A percentile compares a stretch with the other conserved stretches of the same genome.
These are phyloP conservation scores for Drosophila anomelani DNA, from an alignment of 2,888 invertebrate species.

Conservation along the genomic window DNA sequence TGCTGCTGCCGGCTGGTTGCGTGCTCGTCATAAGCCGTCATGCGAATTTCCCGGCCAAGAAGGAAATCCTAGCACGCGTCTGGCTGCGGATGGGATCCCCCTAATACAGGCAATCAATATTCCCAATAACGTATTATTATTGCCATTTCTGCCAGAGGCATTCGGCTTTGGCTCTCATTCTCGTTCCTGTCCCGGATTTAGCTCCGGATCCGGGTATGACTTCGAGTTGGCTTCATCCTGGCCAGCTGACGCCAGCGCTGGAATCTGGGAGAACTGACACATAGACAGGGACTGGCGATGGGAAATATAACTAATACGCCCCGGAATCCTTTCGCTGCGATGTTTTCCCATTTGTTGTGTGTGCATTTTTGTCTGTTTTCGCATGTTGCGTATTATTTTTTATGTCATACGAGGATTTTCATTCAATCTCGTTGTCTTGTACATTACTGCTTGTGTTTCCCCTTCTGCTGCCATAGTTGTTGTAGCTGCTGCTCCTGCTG, in stretches of 20 bases:
- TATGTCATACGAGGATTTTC: conserved; percentile 63
- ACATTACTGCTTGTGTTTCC: conserved; percentile 30
- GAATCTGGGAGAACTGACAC: conserved; percentile 46
- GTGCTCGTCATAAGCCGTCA: conserved; percentile 43
- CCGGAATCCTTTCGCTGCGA: conserved; percentile 59
- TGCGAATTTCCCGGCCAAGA: conserved; percentile 34
- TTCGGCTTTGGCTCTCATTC: conserved; percentile 24
- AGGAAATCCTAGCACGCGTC: conserved; percentile 32
- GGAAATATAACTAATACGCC: conserved; percentile 65
- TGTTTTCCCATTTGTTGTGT: conserved; percentile 50
- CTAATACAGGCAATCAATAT: conserved; percentile 65
- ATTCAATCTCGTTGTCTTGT: conserved; percentile 65
- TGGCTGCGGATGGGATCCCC: conserved; percentile 6
- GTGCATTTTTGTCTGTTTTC: conserved; percentile 43
- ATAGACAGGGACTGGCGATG: conserved; percentile 22
- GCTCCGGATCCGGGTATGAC: conserved; percentile 39
- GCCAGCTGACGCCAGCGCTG: conserved; percentile 38
- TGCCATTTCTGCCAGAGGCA: conserved; percentile 47
- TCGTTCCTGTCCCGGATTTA: conserved; percentile 20
- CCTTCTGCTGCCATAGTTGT: conserved; percentile 14
- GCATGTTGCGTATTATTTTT: conserved; percentile 58
- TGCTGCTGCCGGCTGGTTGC: conserved; percentile 39
- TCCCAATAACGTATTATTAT: conserved; percentile 67
- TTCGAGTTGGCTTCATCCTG: conserved; percentile 17
- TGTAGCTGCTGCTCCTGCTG: conserved; percentile 10